Conservation (phyloP, 2,888 invertebrate species). For the Pseudolycoriella hygida region DNA sequence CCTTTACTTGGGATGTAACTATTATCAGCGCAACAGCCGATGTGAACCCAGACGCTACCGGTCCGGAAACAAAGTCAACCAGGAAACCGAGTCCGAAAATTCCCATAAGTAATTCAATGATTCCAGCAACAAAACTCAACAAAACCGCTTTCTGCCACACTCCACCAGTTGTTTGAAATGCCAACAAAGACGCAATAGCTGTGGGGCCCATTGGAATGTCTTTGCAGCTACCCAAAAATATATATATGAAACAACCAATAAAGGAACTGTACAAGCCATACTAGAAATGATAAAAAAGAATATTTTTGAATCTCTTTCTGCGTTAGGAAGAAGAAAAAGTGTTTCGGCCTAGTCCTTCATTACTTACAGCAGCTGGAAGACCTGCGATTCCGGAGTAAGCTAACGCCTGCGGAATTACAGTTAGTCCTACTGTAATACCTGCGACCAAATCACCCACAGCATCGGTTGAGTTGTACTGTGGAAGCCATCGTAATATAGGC, state of each 20-base stretch:
- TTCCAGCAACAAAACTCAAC: conserved; percentile 53
- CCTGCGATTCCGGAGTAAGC: conserved; percentile 69
- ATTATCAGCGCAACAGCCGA: conserved; percentile 81
- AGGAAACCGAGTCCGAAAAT: conserved; percentile 69
- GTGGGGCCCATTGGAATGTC: conserved; percentile 88
- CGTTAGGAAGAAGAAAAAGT: not conserved
- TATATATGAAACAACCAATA: conserved; percentile 78
- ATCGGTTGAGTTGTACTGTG: conserved; percentile 42
- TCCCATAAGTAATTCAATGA: conserved; percentile 65
- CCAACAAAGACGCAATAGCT: conserved; percentile 76
- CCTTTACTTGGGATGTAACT: conserved; percentile 74
- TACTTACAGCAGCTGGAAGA: conserved; percentile 45
- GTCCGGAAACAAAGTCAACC: conserved; percentile 78
- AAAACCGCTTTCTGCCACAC: conserved; percentile 42
- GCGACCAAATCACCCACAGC: conserved; percentile 78
- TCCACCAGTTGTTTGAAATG: conserved; percentile 56
- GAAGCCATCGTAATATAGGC: conserved; percentile 57
- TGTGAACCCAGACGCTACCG: conserved; percentile 77
- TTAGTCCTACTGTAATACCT: conserved; percentile 80
- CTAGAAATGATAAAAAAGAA: conserved; percentile 29
- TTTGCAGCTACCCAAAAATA: conserved; percentile 78
- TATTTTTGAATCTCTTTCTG: not conserved
- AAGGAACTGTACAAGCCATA: conserved; percentile 90
- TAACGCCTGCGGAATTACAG: conserved; percentile 80
- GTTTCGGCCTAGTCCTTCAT: no score